Base-by-base conservation (phyloP, 1,140 invertebrate genomes). In the Drosophila baimaii region DNA sequence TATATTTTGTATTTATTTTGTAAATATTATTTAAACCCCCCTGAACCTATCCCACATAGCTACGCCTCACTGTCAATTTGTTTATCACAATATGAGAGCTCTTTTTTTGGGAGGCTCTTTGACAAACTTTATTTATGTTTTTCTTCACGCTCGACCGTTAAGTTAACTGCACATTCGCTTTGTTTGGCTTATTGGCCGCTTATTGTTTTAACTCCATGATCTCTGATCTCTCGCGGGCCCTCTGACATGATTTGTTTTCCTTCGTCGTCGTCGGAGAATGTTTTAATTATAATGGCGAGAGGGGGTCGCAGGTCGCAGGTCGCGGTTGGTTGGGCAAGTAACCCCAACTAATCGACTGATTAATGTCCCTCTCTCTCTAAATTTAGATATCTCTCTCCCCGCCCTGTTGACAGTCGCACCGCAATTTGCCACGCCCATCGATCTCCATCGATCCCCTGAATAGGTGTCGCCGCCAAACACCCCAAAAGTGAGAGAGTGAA, bases 111-210 rank as follows among this genome's bases (percentile, higher is more conserved):
- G 58, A 6, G 27, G 21, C 61, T 54, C 61, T 68, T 70, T 63
- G 49, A 75, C 66, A 54, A 79, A 63, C 74, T 82, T 86, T 88
- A 86, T 86, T 86, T 86, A 86, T 86, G 82, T 69, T 82, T 79
- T 86, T 79, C 82, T 86, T 73, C 84, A 86, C 79, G 82, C 83
- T 88, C 70, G 66, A 88, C 82, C 82, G 82, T 86, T 86, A 86
- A 88, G 75, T 59, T 86, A 86, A 86, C 82, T 86, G 82, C 83
- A 86, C 79, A 86, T 86, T 82, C 55, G 83, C 82, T 86, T 86
- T 86, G 82, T 86, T 81, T 66, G 43, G 66, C 83, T 88, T 88
- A 81, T 86, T 85, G 82, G 58, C n/a, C 64, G 81, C 78, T 86
- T 81, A 85, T 88, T 86, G 82, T 86, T 86, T 86, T 86, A 88